Conservation (phyloP, 2,797 vertebrate species). For the Trachurus trachurus region DNA sequence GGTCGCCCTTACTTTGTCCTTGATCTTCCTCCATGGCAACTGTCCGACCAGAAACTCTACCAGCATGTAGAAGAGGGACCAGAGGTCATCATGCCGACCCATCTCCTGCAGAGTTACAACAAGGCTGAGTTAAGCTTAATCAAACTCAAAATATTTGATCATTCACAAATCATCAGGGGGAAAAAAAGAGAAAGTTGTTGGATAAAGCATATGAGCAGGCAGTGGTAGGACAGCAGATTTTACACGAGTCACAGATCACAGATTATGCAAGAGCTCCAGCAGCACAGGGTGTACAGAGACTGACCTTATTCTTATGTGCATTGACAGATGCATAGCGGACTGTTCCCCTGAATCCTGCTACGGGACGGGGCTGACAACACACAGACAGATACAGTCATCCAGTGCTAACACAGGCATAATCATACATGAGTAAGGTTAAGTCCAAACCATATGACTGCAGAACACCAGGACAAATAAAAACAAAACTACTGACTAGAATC, state of each 20-base stretch:
- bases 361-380: constrained; percentile 91
- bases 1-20: constrained; percentile 92
- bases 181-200: not conserved
- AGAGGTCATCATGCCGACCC: constrained; percentile 98
- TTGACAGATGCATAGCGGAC: constrained; percentile 98
- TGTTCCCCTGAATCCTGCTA: constrained; percentile 97
- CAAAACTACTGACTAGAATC: not conserved
- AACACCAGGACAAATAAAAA: constrained; percentile 3
- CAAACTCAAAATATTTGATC: not conserved
- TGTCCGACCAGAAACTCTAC: constrained; percentile 98
- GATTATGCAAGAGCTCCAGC: not conserved
- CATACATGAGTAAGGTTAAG: not conserved
- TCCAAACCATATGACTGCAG: not conserved
- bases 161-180: not conserved
- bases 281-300: constrained; percentile 34
- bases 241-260: not conserved
- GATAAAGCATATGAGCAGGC: not conserved
- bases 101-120: constrained; percentile 89
- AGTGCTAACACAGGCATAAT: not conserved
- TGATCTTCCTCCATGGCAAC: constrained; percentile 99
- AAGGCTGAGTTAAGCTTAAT: not conserved
- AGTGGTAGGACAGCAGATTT: not conserved
- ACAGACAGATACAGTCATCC: constrained; percentile 27
- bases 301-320: constrained; percentile 97
- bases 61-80: constrained; percentile 99